Conservation (phyloP, 1,140 invertebrate species). For the Odontomachus brunneus region DNA sequence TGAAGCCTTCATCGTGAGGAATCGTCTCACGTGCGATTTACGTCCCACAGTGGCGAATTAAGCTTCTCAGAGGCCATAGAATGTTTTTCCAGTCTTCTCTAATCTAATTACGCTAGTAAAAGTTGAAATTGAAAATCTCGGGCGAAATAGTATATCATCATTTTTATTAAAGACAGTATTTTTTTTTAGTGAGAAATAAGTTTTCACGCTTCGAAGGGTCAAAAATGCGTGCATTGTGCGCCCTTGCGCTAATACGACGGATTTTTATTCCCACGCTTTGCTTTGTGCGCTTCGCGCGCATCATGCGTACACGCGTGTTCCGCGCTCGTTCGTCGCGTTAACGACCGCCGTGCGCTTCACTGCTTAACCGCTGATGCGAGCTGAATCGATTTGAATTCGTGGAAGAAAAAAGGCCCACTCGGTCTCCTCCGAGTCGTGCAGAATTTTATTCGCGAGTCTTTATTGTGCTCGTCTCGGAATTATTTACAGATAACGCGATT, state of each 20-base stretch:
- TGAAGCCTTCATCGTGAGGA: conserved; percentile 76
- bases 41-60: conserved; percentile 26
- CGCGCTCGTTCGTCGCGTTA: background rate
- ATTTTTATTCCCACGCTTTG: background rate
- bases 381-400: conserved; percentile 22
- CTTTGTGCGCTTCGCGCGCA: background rate
- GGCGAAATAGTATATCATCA: background rate
- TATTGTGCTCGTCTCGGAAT: background rate
- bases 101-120: background rate
- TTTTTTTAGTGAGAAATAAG: background rate
- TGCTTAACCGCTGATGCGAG: background rate
- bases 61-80: background rate
- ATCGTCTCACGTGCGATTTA: conserved; percentile 52
- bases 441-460: conserved; percentile 30
- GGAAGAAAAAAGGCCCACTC: background rate
- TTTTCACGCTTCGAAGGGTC: background rate
- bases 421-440: background rate
- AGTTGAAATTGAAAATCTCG: background rate
- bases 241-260: background rate
- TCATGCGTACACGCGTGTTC: too few relatives aligned
- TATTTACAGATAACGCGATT: conserved; percentile 38
- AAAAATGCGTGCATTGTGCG: background rate
- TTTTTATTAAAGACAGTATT: background rate
- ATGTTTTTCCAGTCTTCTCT: too few relatives aligned
- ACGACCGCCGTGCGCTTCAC: too few relatives aligned